Evolutionary conservation across 2,888 invertebrate genomes (phyloP), one percentile per base, ranked within the genome.

Genomic region (Hirtodrosophila histrioides): DNA sequence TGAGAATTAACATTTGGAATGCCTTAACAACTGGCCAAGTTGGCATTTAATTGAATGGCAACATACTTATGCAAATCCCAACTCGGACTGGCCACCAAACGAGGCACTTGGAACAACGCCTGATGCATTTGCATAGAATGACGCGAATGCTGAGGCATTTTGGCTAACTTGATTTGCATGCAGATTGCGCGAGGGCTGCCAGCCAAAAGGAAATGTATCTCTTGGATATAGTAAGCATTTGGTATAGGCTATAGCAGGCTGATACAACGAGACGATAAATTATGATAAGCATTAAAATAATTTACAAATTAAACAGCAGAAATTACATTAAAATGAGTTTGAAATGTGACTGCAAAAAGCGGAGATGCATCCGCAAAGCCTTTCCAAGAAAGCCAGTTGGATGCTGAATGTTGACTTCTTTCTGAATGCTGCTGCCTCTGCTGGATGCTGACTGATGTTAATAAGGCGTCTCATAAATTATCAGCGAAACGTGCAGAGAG

Each of bases 401-500:
- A 45, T 45, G 48, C 43, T 48, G 45, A 31, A 31, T 31, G 8
- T 31, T 31, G 31, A 31, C 4, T 31, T 50, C 8, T 31, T 31
- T 50, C 36, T 48, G 68, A 31, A 24, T 45, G 55, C 41, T 45
- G 55, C 41, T 35, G 45, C 6, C 31, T 44, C 9, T 31, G 31
- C 9, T 8, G 31, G 31, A 7, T 31, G 64, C 70, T 79, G 84
- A 86, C 79, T 88, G 87, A 88, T 88, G 88, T 88, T 88, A 88
- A 88, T 88, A 88, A 88, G 87, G 87, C 87, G 88, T 86, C 87
- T 88, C 87, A 88, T 88, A 88, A 88, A 88, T 88, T 88, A 88
- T 88, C 89, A 84, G 75, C 79, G 57, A 81, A 84, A 77, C 80
- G 78, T 82, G 80, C 79, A 49, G 80, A 71, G 71, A 53, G 39